Evolutionary conservation across 2,113 vertebrate genomes (phyloP), one percentile per base, ranked within the genome.

Genomic region (Scophthalmus maximus): DNA sequence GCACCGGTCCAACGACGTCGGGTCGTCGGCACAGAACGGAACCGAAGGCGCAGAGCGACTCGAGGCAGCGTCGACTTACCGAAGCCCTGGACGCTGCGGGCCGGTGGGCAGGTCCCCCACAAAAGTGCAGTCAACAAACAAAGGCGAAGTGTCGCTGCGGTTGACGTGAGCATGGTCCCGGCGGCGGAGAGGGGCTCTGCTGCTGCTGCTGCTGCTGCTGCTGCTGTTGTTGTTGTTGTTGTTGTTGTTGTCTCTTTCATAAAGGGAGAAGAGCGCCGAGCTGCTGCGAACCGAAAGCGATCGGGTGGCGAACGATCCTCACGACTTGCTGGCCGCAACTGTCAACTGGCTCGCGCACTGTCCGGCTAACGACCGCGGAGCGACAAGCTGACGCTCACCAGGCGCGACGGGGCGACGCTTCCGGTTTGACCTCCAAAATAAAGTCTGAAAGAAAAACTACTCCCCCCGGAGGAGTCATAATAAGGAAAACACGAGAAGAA

Each of bases 51-150:
- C 4, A 20, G 17, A 3, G 32, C 23, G 17, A 3, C 0, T 7
- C 3, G 18, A 18, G n/a, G 18, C 42, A 6, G 42, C 5, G 2
- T 5, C 7, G 7, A 53, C 91, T 91, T 78, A 93, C 92, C 91
- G 1, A 49, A 62, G 59, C 0, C 82, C 20, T 8, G 2, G n/a
- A 29, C 20, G 17, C 27, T 20, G 4, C 20, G 58, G 18, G 52
- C 73, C 29, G 49, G 64, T 5, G 81, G 83, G 44, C 78, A 88
- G 64, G 53, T 80, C 36, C 65, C 90, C 32, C 63, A 53, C 46
- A 60, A 51, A 55, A 88, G n/a, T n/a, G n/a, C 44, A 58, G 86
- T 73, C 60, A 89, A 79, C 60, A 92, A 69, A 81, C 75, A 88
- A 67, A 89, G 53, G 26, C 70, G 88, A 80, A 92, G 65, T 58